Evolutionary conservation across 2,113 vertebrate genomes (phyloP).

Genomic region (Chlamydotis undulata): DNA sequence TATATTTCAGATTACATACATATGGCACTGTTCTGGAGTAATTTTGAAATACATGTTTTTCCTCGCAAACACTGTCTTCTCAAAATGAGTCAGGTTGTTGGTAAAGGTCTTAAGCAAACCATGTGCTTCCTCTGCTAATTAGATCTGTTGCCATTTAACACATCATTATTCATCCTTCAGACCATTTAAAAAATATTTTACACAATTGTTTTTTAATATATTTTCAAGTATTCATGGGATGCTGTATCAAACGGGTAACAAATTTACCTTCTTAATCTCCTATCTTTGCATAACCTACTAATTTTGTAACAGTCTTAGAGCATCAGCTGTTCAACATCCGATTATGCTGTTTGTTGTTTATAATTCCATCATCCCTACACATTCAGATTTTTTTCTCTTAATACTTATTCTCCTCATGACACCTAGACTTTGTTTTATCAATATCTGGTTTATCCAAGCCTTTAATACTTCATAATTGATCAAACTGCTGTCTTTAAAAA

Average conservation of each 20-base stretch:
- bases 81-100: background rate
- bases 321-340: background rate
- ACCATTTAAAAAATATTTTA: background rate
- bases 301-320: background rate
- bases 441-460: background rate
- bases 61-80: background rate
- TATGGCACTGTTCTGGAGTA: background rate
- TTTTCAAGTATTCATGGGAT: background rate
- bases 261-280: background rate
- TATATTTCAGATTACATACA: background rate
- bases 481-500: slow-evolving; percentile 16
- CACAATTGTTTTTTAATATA: background rate
- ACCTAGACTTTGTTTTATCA: background rate
- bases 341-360: background rate
- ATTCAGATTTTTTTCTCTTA: background rate
- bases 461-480: background rate
- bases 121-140: background rate
- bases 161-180: background rate
- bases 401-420: background rate
- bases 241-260: background rate
- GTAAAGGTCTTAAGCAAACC: background rate
- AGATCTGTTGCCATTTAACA: background rate
- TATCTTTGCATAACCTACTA: background rate
- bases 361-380: background rate
- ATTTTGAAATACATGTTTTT: background rate